phyloP scores from a whole-genome alignment of 37 sponge, comb jelly and placozoan genomes.

The Eunapius fragilis region DNA sequence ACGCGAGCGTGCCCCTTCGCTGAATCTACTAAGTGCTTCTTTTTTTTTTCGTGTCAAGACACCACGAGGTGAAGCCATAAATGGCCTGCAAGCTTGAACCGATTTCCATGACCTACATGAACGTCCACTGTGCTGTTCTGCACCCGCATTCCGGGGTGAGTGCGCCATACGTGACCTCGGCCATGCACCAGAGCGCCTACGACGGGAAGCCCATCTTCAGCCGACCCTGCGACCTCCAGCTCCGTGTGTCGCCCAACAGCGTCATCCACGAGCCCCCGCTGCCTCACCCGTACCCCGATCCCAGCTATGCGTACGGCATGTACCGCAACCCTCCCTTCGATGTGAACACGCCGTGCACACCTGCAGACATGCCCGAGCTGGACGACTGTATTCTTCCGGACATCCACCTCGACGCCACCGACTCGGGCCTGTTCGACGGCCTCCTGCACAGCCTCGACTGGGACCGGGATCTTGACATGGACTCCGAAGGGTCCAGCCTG shows the following conservation, averaged over 20 bases:
- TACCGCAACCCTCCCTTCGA: slow-evolving; percentile 1
- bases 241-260: not conserved
- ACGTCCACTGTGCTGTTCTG: slow-evolving; percentile 59
- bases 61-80: not conserved
- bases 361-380: slow-evolving; percentile 29
- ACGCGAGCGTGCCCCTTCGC: not conserved
- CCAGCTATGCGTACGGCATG: slow-evolving; percentile 1
- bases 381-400: slow-evolving; percentile 39
- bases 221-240: not conserved
- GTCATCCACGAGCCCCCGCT: not conserved
- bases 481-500: slow-evolving; percentile 13
- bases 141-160: not conserved
- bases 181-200: not conserved
- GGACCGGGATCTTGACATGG: slow-evolving; percentile 25
- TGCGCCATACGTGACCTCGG: not conserved
- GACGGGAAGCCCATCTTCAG: not conserved
- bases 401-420: slow-evolving; percentile 13
- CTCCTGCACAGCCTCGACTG: slow-evolving; percentile 45
- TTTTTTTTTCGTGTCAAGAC: not conserved
- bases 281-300: slow-evolving; percentile 17
- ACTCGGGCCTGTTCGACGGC: slow-evolving; percentile 38
- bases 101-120: slow-evolving; percentile 49
- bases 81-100: slow-evolving; percentile 77
- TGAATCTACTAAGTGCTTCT: not conserved
- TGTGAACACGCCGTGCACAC: not conserved